Base-by-base conservation (phyloP, 1,140 invertebrate genomes). In the Psilanteris sp. region DNA sequence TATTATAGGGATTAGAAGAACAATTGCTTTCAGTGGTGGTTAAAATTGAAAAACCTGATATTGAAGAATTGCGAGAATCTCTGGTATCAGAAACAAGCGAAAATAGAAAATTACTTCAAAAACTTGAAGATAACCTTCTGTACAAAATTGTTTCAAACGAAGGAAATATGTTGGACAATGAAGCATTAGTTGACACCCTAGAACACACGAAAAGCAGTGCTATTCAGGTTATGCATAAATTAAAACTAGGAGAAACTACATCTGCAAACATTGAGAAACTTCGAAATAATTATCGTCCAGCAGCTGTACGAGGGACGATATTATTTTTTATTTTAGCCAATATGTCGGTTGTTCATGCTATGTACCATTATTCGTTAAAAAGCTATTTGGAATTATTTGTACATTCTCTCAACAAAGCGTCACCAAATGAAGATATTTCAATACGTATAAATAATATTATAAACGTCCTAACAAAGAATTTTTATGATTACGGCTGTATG, bases 121-220 rank as follows among this genome's bases (percentile, higher is more conserved):
- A 94, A 27, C 84, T 97, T 0, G 96, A 97, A 83, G 94, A 97
- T 79, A 94, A 93, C 0, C 85, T 97, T 18, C 88, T 98, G 0
- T 83, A 92, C 16, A 95, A 96, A 83, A 88, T 97, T 57, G 92
- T 95, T 0, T 93, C 92, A 0, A 95, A 94, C 0, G 92, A 93
- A 3, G 96, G 96, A 10, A 97, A 96, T 85, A 97, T 97, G 94
- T 85, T 97, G 72, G 96, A 97, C 79, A 97, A 98, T 78, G 90
- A 93, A 0, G 95, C 97, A 64, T 88, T 97, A 0, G 91, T 98
- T 2, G 89, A 92, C 55, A 96, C 95, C 0, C 85, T 97, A n/a
- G 96, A 97, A 75, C 95, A 95, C 54, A 95, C 95, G 1, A 97
- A 97, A 86, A 90, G 90, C 0, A 96, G 96, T 80, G 94, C 95